Evolutionary conservation across 2,113 vertebrate species (phyloP), one percentile per base, ranked within the genome.

Genomic region (Candoia aspera): DNA sequence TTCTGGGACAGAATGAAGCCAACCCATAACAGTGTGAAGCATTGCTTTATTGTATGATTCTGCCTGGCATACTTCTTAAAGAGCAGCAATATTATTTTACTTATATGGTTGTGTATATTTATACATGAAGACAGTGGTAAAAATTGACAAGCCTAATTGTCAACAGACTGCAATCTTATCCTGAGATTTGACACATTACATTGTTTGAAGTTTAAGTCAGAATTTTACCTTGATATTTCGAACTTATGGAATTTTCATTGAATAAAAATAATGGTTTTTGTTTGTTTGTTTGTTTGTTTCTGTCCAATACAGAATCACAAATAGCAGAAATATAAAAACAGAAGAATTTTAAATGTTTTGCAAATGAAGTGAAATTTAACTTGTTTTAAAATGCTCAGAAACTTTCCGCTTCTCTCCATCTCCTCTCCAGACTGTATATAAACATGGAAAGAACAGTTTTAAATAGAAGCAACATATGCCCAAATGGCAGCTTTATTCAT

Each of bases 191-290:
- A 92, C n/a, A 91, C 87, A 58, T 42, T 92, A 91, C 85, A 92
- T 88, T 90, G 1, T 29, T 53, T 92, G 53, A 83, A 8, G 23
- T 4, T 95, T 64, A 89, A 93, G 79, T 4, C 59, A 60, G 86
- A 91, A 94, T 8, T 64, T 62, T 93, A 92, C 29, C 46, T 24
- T 93, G 29, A 95, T 55, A 91, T 95, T 96, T 92, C 91, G 88
- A 42, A 95, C 0, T 59, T 94, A 86, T 85, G 91, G 6, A 8
- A 91, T 95, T 95, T 94, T 88, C 86, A 94, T 6, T 90, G 83
- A 95, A 58, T 60, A 94, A 92, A 91, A 95, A 93, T 90, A 84
- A 53, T 2, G 17, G 92, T 84, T 37, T 85, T 90, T 42, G 42
- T 42, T 53, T 89, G 13, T 89, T 53, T 89, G 13, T 89, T 90